Evolutionary conservation across 2,797 vertebrate species (phyloP).

Genomic region (Fundulus diaphanus): DNA sequence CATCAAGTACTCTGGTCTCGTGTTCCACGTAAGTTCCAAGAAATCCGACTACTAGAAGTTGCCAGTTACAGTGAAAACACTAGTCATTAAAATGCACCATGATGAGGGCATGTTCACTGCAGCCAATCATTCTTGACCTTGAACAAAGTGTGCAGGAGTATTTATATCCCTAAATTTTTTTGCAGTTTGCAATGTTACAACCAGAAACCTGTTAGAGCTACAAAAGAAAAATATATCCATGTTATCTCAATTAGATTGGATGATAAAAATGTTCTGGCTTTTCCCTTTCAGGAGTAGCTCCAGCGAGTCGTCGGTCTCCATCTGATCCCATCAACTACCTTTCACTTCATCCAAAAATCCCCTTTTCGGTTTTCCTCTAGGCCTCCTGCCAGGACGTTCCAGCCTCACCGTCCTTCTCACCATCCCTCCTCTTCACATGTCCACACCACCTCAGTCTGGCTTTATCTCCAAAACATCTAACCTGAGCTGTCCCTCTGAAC

Average conservation of each 20-base stretch:
- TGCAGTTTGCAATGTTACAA: neutral
- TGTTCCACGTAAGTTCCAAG: neutral
- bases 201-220: neutral
- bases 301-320: too few species aligned
- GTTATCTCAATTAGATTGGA: neutral
- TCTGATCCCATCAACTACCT: too few species aligned
- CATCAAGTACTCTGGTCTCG: neutral
- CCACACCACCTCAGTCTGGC: too few species aligned
- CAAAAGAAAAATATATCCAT: neutral
- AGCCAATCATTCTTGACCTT: neutral
- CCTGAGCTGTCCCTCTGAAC: too few species aligned
- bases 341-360: too few species aligned
- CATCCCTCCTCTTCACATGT: too few species aligned
- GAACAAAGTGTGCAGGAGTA: neutral
- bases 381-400: too few species aligned
- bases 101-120: neutral
- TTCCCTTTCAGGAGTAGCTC: too few species aligned
- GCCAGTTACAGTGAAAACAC: neutral
- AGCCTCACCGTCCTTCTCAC: too few species aligned
- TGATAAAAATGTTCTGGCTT: too few species aligned
- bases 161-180: neutral
- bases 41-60: neutral
- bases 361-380: too few species aligned
- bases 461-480: too few species aligned
- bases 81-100: neutral